Conservation (phyloP, 2,797 vertebrate species). For the Selene dorsalis region DNA sequence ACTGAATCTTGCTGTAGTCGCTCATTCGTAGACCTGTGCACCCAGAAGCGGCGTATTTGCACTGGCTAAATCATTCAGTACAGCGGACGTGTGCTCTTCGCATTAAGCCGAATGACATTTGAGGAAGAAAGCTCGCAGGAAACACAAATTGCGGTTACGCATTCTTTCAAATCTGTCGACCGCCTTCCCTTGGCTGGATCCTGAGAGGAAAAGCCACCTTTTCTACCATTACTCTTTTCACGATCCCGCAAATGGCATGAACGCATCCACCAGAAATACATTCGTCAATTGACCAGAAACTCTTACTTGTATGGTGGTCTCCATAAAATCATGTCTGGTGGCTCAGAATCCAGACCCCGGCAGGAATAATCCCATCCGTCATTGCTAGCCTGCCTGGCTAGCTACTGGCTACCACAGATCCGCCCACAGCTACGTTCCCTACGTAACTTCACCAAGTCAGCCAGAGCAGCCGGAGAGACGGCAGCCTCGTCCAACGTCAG, state of each 20-base stretch:
- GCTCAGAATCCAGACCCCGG: conserved; percentile 51
- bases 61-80: not conserved
- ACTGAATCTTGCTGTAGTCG: not conserved
- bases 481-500: not conserved
- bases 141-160: conserved; percentile 11
- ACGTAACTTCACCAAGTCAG: conserved; percentile 34
- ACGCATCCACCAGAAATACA: not conserved
- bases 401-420: conserved; percentile 53
- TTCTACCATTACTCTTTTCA: not conserved
- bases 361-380: conserved; percentile 56
- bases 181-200: conserved; percentile 49
- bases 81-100: not conserved
- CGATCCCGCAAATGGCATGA: not conserved
- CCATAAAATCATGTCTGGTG: conserved; percentile 67
- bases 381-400: conserved; percentile 69
- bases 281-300: not conserved
- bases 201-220: conserved; percentile 36
- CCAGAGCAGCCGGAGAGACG: not conserved
- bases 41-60: not conserved
- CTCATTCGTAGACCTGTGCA: not conserved
- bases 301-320: conserved; percentile 75
- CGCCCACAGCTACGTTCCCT: conserved; percentile 64
- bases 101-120: not conserved
- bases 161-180: conserved; percentile 46
- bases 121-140: not conserved